Percentiles rank a stretch among this genome's conserved stretches.
phyloP scores from a whole-genome alignment of 2,797 vertebrate genomes.

The Heliangelus exortis region DNA sequence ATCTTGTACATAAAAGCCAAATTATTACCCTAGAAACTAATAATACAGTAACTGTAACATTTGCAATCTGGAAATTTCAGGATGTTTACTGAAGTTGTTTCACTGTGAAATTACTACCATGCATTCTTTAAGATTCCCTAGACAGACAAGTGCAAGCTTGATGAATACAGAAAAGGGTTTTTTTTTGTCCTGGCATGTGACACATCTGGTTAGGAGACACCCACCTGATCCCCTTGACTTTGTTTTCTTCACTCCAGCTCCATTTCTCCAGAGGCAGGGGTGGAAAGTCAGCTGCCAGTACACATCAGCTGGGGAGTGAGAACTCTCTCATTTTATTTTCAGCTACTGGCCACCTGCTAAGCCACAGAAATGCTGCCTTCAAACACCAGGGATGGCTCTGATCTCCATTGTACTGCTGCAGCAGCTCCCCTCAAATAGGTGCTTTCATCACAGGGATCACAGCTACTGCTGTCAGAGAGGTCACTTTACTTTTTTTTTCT shows the following conservation, averaged over 20 bases:
- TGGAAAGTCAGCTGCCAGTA: slow-evolving; percentile 39
- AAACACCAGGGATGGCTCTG: neutral
- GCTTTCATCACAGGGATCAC: neutral
- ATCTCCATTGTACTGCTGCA: neutral
- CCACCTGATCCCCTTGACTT: slow-evolving; percentile 16
- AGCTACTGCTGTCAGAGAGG: neutral
- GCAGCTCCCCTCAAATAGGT: neutral
- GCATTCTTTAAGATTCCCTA: slow-evolving; percentile 24
- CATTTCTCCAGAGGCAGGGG: slow-evolving; percentile 35
- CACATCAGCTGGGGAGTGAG: slow-evolving; percentile 27
- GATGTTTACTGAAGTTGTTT: slow-evolving; percentile 62
- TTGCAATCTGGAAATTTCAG: slow-evolving; percentile 22
- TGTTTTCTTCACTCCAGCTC: neutral
- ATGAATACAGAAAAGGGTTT: neutral
- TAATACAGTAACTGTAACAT: slow-evolving; percentile 46
- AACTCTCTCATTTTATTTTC: slow-evolving; percentile 50
- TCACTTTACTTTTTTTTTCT: neutral
- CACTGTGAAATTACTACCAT: slow-evolving; percentile 46
- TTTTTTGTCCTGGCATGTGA: slow-evolving; percentile 28
- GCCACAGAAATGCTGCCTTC: slow-evolving; percentile 30
- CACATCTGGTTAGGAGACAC: slow-evolving; percentile 1
- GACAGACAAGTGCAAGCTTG: neutral
- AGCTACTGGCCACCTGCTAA: slow-evolving; percentile 37
- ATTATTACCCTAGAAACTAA: slow-evolving; percentile 47
- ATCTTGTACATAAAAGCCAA: slow-evolving; percentile 27